Percentiles rank a stretch among this genome's conserved stretches.
These are phyloP conservation scores for Drosophila stalkeri DNA, from an alignment of 2,888 invertebrate species.

Conservation along the genomic window DNA sequence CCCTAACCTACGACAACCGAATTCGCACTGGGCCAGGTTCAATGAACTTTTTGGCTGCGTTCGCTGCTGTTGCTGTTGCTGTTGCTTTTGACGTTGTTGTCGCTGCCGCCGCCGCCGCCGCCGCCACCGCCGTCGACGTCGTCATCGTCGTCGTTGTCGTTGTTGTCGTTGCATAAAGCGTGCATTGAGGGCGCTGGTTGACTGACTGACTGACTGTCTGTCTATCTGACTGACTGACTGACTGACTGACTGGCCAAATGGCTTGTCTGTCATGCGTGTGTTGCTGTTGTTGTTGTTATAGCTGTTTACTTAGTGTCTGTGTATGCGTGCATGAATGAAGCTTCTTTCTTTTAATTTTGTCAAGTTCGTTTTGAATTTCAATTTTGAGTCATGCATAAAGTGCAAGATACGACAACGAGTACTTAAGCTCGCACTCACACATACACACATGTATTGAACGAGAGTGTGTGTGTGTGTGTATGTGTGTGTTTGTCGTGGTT, in stretches of 20 bases:
- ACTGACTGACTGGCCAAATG: slow-evolving; percentile 49
- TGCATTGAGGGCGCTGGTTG: slow-evolving; percentile 79
- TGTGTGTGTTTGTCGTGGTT: slow-evolving; percentile 9
- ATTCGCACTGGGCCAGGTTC: slow-evolving; percentile 80
- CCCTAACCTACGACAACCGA: slow-evolving; percentile 81
- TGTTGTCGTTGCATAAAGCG: slow-evolving; percentile 69
- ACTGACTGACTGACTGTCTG: slow-evolving; percentile 38
- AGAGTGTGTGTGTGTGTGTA: not conserved
- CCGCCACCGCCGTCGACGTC: slow-evolving; percentile 34
- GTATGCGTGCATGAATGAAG: slow-evolving; percentile 80
- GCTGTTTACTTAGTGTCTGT: slow-evolving; percentile 57
- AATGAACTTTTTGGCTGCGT: slow-evolving; percentile 80
- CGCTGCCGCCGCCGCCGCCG: slow-evolving; percentile 31
- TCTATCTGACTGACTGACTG: slow-evolving; percentile 25
- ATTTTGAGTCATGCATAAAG: slow-evolving; percentile 79
- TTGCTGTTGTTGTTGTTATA: slow-evolving; percentile 33
- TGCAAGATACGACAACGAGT: slow-evolving; percentile 65
- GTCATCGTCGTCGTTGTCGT: slow-evolving; percentile 37
- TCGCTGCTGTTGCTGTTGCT: slow-evolving; percentile 41
- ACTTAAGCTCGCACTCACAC: slow-evolving; percentile 51
- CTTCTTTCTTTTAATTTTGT: slow-evolving; percentile 82
- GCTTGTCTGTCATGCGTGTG: slow-evolving; percentile 67
- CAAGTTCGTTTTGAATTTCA: slow-evolving; percentile 81
- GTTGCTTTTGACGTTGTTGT: slow-evolving; percentile 45
- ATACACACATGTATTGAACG: slow-evolving; percentile 4